Evolutionary conservation across 2,888 invertebrate genomes (phyloP).

Genomic region (Rhimphoctona megacephalus): DNA sequence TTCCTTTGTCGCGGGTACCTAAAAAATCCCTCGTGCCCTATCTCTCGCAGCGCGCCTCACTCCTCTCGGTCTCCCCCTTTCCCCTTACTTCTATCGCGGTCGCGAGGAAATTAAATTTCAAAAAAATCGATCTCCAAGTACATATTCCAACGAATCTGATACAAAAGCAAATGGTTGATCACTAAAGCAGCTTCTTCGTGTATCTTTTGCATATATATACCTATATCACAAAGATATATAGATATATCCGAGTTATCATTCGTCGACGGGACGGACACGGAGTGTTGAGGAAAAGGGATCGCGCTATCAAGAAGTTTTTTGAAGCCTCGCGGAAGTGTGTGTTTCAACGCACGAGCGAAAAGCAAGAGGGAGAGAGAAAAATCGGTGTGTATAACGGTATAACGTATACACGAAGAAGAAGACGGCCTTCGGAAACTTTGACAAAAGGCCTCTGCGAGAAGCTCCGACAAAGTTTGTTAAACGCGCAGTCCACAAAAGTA

Average conservation of each 20-base stretch:
- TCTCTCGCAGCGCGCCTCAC: not conserved
- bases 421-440: constrained; percentile 79
- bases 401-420: constrained; percentile 74
- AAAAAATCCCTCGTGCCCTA: constrained; percentile 12
- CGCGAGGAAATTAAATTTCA: constrained; percentile 21
- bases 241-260: constrained; percentile 13
- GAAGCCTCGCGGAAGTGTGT: constrained; percentile 55
- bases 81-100: constrained; percentile 1
- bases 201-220: not conserved
- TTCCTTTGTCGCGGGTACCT: constrained; percentile 29
- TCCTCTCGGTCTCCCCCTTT: not conserved
- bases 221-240: not conserved
- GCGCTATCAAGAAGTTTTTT: constrained; percentile 40
- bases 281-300: constrained; percentile 11
- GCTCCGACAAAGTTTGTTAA: constrained; percentile 54
- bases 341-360: constrained; percentile 26
- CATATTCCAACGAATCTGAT: constrained; percentile 15
- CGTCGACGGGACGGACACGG: constrained; percentile 1
- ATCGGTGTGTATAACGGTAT: constrained; percentile 77
- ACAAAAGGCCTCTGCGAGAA: constrained; percentile 74
- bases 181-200: constrained; percentile 9
- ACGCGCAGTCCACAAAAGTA: constrained; percentile 71
- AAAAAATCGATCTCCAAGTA: constrained; percentile 24
- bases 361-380: constrained; percentile 33
- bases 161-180: not conserved